Conservation (phyloP, 2,888 invertebrate genomes). For the Heliconius hortense region DNA sequence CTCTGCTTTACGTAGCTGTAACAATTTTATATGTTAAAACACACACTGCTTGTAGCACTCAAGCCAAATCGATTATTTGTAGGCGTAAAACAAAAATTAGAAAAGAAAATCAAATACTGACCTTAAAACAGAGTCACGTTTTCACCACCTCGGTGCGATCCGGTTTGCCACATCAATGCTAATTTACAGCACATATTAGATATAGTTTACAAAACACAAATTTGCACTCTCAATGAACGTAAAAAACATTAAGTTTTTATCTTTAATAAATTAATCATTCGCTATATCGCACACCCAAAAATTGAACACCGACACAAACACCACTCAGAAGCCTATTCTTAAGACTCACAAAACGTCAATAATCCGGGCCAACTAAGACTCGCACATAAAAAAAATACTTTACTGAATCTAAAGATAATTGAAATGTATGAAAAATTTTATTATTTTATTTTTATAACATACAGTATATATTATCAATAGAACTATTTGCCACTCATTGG, state of each 20-base stretch:
- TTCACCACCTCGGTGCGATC: conserved; percentile 71
- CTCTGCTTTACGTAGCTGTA: not conserved
- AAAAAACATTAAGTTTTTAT: conserved; percentile 44
- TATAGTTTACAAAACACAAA: conserved; percentile 44
- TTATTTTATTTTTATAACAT: not conserved
- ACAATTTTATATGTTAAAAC: not conserved
- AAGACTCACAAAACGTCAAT: conserved; percentile 71
- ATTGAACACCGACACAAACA: conserved; percentile 64
- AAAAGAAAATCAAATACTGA: conserved; percentile 59
- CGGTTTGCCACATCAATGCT: conserved; percentile 78
- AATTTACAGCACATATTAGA: conserved; percentile 68
- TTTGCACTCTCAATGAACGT: conserved; percentile 49
- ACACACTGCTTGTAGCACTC: not conserved
- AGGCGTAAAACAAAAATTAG: conserved; percentile 14
- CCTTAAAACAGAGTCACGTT: conserved; percentile 76
- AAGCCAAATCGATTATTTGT: not conserved
- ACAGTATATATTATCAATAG: not conserved
- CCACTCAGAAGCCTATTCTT: conserved; percentile 62
- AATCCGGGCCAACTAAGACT: conserved; percentile 58
- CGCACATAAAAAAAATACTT: conserved; percentile 18
- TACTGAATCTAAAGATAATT: conserved; percentile 6
- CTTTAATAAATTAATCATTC: conserved; percentile 47
- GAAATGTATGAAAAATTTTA: not conserved
- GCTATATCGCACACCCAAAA: conserved; percentile 63
- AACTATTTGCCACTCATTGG: conserved; percentile 18